Percentiles rank a stretch among this genome's conserved stretches.
Evolutionary conservation across 2,113 vertebrate species (phyloP).

Genomic region (Bettongia penicillata): DNA sequence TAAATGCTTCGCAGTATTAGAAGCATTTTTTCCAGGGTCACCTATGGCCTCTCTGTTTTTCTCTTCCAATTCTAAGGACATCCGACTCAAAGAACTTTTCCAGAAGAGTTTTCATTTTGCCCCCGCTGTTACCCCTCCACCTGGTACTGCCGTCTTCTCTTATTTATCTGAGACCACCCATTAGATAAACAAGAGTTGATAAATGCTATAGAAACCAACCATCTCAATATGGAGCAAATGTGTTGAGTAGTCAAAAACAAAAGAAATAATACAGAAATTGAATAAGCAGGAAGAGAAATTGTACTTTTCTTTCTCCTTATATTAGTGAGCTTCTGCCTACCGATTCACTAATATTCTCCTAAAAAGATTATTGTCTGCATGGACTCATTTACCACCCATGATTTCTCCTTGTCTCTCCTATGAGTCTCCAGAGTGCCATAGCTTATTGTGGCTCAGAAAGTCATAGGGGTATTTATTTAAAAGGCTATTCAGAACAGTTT

Average conservation of each 20-base stretch:
- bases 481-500: background rate
- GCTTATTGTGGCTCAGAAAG: background rate
- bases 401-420: background rate
- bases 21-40: conserved; percentile 53
- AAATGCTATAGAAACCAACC: background rate
- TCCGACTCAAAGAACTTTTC: conserved; percentile 39
- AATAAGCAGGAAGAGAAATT: background rate
- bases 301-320: background rate
- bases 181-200: conserved; percentile 53
- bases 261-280: background rate
- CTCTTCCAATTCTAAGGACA: conserved; percentile 38
- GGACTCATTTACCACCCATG: background rate
- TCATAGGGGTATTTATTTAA: background rate
- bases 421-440: background rate
- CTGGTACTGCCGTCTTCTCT: conserved; percentile 29
- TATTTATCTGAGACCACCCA: conserved; percentile 41
- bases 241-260: background rate
- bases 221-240: background rate
- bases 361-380: background rate
- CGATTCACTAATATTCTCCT: background rate
- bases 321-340: background rate
- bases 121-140: conserved; percentile 13
- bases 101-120: conserved; percentile 54
- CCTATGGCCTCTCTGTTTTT: conserved; percentile 60
- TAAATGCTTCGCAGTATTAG: conserved; percentile 50